Base-by-base conservation (phyloP, 2,113 vertebrate species). In the Sminthopsis crassicaudata region DNA sequence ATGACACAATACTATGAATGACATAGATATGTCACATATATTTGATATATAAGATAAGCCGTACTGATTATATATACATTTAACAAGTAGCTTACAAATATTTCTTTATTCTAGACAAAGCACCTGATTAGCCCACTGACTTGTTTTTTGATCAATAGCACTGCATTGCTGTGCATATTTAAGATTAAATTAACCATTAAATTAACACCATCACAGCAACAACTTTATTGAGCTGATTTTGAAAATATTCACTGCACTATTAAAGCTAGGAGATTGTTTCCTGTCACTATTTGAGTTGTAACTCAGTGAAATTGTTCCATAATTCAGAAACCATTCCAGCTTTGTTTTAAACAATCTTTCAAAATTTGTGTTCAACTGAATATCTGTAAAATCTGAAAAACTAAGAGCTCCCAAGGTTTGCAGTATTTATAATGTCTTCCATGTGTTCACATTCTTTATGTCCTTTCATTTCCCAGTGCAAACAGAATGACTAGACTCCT, bases 181-280 rank as follows among this genome's bases (percentile, higher is more conserved):
- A 97, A 94, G 96, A 97, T 97, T 97, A 98, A 97, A 97, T 98
- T 98, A 98, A 96, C 95, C 96, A 96, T 97, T 97, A 97, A 98
- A 97, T 97, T 97, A 97, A 96, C 95, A 92, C 96, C 95, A 95
- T 95, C 94, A 95, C 96, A 94, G 93, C 55, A 94, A 93, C 91
- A 96, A 95, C 53, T 97, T 94, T 97, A 36, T 97, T 97, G 97
- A 97, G 84, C 54, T 90, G 91, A 90, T 94, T 97, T 98, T 92
- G 92, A 96, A 97, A 97, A 91, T 90, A 92, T 98, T 97, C 91
- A 30, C 90, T 89, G 19, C 91, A 36, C 90, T 90, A 24, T 92
- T 92, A 92, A 95, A 96, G 91, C 51, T 93, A 95, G 91, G 95
- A 96, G 92, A 53, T 90, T 89, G 23, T 94, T 97, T 97, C 92